phyloP scores from a whole-genome alignment of 2,113 vertebrate genomes.

The Pterocles gutturalis region DNA sequence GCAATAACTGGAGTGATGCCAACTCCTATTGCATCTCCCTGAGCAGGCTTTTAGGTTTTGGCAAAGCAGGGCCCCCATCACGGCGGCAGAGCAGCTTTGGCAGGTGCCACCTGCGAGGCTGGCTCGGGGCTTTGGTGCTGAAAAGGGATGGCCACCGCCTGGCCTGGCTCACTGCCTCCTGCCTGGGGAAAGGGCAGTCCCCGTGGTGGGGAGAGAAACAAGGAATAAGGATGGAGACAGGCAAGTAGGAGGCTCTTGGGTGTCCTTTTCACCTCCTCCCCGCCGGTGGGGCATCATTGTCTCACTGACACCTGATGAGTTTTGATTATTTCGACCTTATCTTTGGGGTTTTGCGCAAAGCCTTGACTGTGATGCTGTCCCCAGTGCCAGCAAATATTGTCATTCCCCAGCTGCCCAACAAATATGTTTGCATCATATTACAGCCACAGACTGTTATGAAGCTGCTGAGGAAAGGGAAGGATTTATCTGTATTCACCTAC shows the following conservation, averaged over 20 bases:
- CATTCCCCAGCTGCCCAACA: not conserved
- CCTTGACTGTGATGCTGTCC: not conserved
- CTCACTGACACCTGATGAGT: not conserved
- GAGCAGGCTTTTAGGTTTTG: not conserved
- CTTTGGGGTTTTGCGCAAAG: not conserved
- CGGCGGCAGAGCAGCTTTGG: not conserved
- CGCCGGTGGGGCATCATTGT: not conserved
- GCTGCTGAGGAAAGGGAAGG: not conserved
- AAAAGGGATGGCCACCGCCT: not conserved
- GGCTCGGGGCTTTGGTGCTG: not conserved
- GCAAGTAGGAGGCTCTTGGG: not conserved
- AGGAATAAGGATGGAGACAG: not conserved
- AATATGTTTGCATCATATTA: not conserved
- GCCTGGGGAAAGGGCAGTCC: not conserved
- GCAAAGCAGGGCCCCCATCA: not conserved
- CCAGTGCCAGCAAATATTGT: not conserved
- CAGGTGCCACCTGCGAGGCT: not conserved
- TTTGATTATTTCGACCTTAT: not conserved
- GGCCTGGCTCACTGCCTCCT: not conserved
- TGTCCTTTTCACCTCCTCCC: not conserved
- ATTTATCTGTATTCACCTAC: not conserved
- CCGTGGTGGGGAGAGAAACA: rapidly evolving
- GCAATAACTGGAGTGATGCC: not conserved
- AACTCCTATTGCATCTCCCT: not conserved
- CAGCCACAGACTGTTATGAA: not conserved